Percentiles rank a stretch among this genome's conserved stretches.
phyloP scores from a whole-genome alignment of 2,797 vertebrate species.

The Petrocephalus sullivani region DNA sequence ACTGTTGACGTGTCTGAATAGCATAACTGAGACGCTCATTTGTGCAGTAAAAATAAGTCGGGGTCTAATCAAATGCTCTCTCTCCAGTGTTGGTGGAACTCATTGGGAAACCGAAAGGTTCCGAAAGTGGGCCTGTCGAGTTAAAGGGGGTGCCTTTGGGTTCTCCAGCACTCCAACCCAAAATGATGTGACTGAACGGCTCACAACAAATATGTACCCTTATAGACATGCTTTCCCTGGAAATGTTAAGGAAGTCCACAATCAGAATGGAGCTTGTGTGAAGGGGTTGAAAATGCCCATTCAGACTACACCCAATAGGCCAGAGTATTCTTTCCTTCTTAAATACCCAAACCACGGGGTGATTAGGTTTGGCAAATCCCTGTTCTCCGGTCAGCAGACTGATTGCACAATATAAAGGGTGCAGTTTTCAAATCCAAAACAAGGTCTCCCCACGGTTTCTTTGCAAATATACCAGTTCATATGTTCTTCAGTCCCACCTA shows the following conservation, averaged over 20 bases:
- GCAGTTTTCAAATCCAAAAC: background rate
- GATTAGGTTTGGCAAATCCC: background rate
- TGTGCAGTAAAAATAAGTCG: background rate
- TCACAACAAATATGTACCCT: background rate
- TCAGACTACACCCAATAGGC: background rate
- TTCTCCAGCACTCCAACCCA: background rate
- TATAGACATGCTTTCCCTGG: background rate
- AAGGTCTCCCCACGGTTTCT: background rate
- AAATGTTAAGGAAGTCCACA: background rate
- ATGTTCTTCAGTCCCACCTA: background rate
- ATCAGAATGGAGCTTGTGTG: background rate
- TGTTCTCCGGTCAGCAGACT: background rate
- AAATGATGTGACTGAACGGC: background rate
- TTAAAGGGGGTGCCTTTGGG: background rate
- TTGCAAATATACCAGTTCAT: background rate
- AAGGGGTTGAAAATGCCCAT: background rate
- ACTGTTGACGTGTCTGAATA: background rate
- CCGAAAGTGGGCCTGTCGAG: background rate
- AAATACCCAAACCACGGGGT: background rate
- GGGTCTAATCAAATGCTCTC: background rate
- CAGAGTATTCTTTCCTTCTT: background rate
- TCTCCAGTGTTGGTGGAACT: background rate
- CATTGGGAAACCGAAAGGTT: background rate
- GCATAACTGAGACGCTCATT: background rate
- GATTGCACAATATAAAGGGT: background rate